Evolutionary conservation across 2,797 vertebrate species (phyloP), one percentile per base, ranked within the genome.

Genomic region (Vireo griseus): DNA sequence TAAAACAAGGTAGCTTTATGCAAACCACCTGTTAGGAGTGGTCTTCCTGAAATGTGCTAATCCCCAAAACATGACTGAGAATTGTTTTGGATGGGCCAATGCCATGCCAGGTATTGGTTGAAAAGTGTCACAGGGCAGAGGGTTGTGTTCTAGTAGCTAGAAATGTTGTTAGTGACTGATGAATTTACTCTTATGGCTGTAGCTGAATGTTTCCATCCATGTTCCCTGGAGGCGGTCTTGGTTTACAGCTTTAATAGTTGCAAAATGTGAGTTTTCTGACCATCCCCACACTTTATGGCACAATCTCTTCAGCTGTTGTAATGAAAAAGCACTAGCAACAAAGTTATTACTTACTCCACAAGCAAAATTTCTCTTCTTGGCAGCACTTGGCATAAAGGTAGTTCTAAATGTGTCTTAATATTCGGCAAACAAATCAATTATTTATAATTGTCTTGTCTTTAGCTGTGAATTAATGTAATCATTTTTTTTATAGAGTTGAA

Each of bases 391-490:
- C 42, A 26, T 93, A 44, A 52, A 66, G 44, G 28, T 81, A 21
- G 40, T 85, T 90, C 73, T 72, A 51, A 91, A 94, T 80, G 31
- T 50, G 22, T 93, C 90, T 86, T 91, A 57, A 63, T 94, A 35
- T 65, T 94, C 76, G 58, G 51, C 40, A 97, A 94, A 95, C 22
- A 75, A 86, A 86, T 96, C 22, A 69, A 92, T 95, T 96, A 73
- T 96, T 96, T 95, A 75, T 87, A 94, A 93, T 88, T 87, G 74
- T 76, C 79, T 96, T 72, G 79, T 94, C 76, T 92, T 89, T 77
- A 72, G 48, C 81, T 96, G 54, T 95, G 93, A 97, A 90, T 92
- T 89, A 62, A 96, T 95, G 35, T 75, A 94, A 90, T 81, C 68
- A 76, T 80, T 92, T 72, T 39, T 96, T 96, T 94, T 61, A 81